phyloP scores from a whole-genome alignment of 2,113 vertebrate genomes.

The Crotophaga sulcirostris region DNA sequence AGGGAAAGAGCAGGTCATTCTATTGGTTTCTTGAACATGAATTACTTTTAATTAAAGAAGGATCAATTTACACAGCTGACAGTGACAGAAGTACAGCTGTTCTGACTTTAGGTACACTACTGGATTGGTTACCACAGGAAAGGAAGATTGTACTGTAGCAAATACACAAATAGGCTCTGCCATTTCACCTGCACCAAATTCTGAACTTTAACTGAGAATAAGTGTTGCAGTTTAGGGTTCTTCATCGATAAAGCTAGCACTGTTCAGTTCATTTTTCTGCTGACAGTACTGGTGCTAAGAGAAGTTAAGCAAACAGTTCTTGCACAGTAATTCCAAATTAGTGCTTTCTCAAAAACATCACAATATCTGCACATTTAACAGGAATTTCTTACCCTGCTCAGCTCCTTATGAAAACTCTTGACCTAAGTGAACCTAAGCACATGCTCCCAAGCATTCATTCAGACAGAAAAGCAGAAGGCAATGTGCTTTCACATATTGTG shows the following conservation, averaged over 20 bases:
- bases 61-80: constrained; percentile 28
- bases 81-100: neutral
- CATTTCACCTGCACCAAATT: neutral
- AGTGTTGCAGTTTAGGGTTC: neutral
- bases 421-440: neutral
- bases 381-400: neutral
- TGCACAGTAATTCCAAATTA: neutral
- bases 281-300: fast-evolving
- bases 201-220: neutral
- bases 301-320: neutral
- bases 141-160: neutral
- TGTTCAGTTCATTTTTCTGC: too few species aligned
- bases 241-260: neutral
- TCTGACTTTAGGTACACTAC: neutral
- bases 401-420: neutral
- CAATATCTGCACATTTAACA: neutral
- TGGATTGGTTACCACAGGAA: neutral
- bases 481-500: neutral
- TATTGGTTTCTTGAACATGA: constrained; percentile 30
- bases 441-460: neutral
- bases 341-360: neutral
- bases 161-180: neutral
- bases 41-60: constrained; percentile 44
- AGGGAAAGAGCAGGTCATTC: neutral
- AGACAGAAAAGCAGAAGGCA: fast-evolving